Conservation (phyloP, 2,113 vertebrate species). For the Phaetusa simplex region DNA sequence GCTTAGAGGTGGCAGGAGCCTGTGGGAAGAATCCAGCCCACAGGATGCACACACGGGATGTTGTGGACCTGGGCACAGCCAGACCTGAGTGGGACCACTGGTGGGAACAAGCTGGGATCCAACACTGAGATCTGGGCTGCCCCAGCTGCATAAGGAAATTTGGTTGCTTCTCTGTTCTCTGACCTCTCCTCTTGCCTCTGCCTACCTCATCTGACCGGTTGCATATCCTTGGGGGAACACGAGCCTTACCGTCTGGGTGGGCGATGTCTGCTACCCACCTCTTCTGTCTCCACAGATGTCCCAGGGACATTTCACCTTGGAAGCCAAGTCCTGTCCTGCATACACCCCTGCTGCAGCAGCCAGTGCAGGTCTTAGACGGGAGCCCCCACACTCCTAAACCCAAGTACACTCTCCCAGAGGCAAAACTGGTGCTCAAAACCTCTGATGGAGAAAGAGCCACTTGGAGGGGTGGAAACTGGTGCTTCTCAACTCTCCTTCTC, state of each 20-base stretch:
- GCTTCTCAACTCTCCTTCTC: neutral
- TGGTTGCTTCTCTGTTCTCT: neutral
- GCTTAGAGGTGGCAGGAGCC: neutral
- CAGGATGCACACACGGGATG: neutral
- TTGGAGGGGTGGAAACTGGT: neutral
- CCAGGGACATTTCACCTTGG: neutral
- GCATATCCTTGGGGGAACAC: neutral
- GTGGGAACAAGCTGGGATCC: neutral
- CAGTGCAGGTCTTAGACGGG: neutral
- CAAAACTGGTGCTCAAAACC: neutral
- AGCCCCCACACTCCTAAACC: neutral
- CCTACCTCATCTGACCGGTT: neutral
- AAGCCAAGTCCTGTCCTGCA: neutral
- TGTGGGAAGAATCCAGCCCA: neutral
- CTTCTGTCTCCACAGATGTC: neutral
- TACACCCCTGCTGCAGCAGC: neutral
- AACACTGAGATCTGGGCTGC: neutral
- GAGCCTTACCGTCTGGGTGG: neutral
- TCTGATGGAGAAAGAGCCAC: neutral
- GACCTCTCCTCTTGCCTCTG: neutral
- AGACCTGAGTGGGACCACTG: fast-evolving
- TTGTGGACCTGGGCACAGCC: neutral
- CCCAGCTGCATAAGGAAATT: neutral
- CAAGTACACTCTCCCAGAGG: neutral
- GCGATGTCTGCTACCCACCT: neutral